These are phyloP conservation scores for Chloroceryle aenea DNA, from an alignment of 2,113 vertebrate genomes.

Conservation along the genomic window DNA sequence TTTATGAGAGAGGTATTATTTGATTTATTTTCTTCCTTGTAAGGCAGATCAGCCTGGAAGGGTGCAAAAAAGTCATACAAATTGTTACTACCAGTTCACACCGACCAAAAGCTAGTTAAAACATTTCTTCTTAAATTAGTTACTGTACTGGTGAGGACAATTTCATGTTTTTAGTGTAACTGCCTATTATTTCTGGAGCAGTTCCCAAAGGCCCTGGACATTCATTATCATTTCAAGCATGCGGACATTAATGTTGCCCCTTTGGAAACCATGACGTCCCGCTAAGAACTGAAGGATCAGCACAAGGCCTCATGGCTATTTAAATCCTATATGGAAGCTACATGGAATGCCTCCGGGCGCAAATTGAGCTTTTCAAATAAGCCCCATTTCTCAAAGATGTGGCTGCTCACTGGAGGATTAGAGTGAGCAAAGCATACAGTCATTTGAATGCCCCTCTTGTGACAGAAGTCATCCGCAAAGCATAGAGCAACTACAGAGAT, in stretches of 20 bases:
- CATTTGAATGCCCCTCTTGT: not conserved
- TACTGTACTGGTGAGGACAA: not conserved
- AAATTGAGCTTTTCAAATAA: constrained; percentile 5
- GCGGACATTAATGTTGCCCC: not conserved
- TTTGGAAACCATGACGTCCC: not conserved
- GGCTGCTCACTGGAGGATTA: not conserved
- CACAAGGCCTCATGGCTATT: not conserved
- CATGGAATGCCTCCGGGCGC: not conserved
- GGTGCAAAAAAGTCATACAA: not conserved
- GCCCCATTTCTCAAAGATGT: not conserved
- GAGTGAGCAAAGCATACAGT: not conserved
- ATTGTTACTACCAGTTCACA: not conserved
- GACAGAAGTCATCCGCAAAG: not conserved
- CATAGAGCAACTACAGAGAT: not conserved
- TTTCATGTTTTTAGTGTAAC: not conserved
- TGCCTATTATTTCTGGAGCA: not conserved
- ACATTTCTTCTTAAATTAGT: not conserved
- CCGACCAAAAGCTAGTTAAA: not conserved
- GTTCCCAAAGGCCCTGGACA: not conserved
- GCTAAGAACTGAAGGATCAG: not conserved
- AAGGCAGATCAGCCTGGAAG: not conserved
- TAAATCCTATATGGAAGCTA: not conserved
- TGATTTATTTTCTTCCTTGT: not conserved
- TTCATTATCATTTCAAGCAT: not conserved
- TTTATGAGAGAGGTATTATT: not conserved